These are phyloP conservation scores for Gobius niger DNA, from an alignment of 2,113 vertebrate genomes.

Conservation along the genomic window DNA sequence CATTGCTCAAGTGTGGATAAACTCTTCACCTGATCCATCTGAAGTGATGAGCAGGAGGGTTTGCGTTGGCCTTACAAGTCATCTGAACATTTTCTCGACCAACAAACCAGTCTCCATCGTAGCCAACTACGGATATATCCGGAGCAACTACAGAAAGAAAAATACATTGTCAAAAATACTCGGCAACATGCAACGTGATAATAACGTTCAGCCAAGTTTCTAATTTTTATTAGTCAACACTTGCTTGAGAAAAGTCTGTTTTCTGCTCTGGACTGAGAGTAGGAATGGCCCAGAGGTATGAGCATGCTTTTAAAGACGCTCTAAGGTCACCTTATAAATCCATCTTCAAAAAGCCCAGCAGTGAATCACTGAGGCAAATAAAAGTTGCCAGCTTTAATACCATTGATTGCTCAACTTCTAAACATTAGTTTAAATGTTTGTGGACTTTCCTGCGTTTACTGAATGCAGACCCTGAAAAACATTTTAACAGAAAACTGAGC, in stretches of 20 bases:
- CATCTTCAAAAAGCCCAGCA: not conserved
- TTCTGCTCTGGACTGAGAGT: constrained; percentile 19
- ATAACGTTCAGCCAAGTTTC: not conserved
- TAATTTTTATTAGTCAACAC: constrained; percentile 5
- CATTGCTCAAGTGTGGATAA: not conserved
- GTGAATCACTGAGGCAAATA: not conserved
- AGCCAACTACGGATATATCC: constrained; percentile 91
- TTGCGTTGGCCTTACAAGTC: constrained; percentile 92
- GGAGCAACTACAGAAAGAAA: constrained; percentile 83
- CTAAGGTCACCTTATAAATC: not conserved
- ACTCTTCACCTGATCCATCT: constrained; percentile 76
- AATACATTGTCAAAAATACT: not conserved
- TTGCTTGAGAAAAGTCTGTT: constrained; percentile 8
- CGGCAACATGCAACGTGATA: not conserved
- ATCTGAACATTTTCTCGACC: constrained; percentile 91
- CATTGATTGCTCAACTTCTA: not conserved
- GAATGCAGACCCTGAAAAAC: not conserved
- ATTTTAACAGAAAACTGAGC: not conserved
- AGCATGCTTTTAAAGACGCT: constrained; percentile 8
- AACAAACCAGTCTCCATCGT: constrained; percentile 94
- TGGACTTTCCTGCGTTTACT: not conserved
- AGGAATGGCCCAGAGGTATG: constrained; percentile 10
- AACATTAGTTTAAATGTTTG: not conserved
- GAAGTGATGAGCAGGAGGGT: constrained; percentile 86
- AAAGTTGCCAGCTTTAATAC: not conserved